Base-by-base conservation (phyloP, 35 echinoderm and acorn worm genomes). In the Strongylocentrotus purpuratus region DNA sequence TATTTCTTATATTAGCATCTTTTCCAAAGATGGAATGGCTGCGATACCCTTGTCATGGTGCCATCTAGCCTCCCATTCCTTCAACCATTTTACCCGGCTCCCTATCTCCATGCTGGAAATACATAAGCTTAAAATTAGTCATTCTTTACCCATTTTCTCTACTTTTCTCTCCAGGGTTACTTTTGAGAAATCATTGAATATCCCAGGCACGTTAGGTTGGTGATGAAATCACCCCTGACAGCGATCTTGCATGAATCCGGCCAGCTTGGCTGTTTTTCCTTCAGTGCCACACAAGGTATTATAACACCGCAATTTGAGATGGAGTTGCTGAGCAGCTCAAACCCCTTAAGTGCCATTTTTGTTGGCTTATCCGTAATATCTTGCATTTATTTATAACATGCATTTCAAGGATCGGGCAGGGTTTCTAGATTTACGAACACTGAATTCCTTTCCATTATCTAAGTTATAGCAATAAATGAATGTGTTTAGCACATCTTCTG, bases 121-220 rank as follows among this genome's bases (percentile, higher is more conserved):
- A 78, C 28, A 4, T 18, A 78, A 5, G 65, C 65, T 8, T n/a
- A 9, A 78, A 78, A 78, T 78, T 28, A 78, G 65, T n/a, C 65
- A 78, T 78, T 78, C 28, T n/a, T n/a, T 28, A 22, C 65, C 65
- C 28, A 78, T 78, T 78, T 78, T 78, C 65, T 28, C 65, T 2
- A 78, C 28, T 78, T 78, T 78, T 78, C 25, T 78, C 25, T 78
- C 65, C 65, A 78, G 65, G 65, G 65, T 4, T 78, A 78, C 65
- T 78, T 78, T 78, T 78, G 65, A 78, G 65, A 78, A 78, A 22
- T 78, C 65, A 78, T 78, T 78, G 65, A 78, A 78, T 78, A 78
- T 78, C 65, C 65, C 65, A 78, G 65, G 65, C 65, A 78, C 65
- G 65, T 78, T 28, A 28, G 18, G 20, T 78, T 22, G 65, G 65